phyloP scores from a whole-genome alignment of 2,113 vertebrate species.

The Bubo blakistoni region DNA sequence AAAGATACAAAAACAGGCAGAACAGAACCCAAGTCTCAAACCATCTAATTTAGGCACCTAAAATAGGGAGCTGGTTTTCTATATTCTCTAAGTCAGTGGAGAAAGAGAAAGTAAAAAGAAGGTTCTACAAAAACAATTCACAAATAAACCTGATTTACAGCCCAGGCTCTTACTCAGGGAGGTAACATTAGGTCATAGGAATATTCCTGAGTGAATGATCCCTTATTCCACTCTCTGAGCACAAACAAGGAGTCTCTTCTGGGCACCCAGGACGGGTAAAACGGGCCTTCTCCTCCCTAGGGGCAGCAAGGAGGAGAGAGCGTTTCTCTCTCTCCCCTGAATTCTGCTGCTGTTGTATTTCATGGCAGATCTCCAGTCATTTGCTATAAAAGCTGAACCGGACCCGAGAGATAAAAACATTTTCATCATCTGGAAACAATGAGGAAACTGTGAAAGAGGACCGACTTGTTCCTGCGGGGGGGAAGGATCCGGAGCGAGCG shows the following conservation, averaged over 20 bases:
- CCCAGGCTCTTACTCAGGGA: neutral
- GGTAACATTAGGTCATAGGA: constrained; percentile 58
- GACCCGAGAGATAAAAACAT: constrained; percentile 15
- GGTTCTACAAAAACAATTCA: neutral
- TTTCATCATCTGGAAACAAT: constrained; percentile 47
- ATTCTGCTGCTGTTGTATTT: neutral
- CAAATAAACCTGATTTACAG: neutral
- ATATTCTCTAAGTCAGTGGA: neutral
- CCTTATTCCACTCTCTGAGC: constrained; percentile 23
- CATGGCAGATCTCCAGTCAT: neutral
- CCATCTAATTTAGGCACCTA: constrained; percentile 15
- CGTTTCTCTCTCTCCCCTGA: neutral
- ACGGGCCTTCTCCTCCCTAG: neutral
- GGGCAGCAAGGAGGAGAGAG: neutral
- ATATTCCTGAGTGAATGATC: constrained; percentile 52
- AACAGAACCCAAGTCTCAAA: neutral
- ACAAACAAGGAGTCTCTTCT: constrained; percentile 49
- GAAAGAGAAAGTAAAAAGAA: constrained; percentile 8
- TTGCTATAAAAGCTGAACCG: neutral
- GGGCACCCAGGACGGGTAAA: neutral
- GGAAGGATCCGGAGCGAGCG: neutral
- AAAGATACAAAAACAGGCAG: neutral
- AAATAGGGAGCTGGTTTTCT: constrained; percentile 12
- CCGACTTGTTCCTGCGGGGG: neutral
- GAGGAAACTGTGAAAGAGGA: constrained; percentile 7